Evolutionary conservation across 2,113 vertebrate genomes (phyloP), one percentile per base, ranked within the genome.

Genomic region (Zosterops lateralis): DNA sequence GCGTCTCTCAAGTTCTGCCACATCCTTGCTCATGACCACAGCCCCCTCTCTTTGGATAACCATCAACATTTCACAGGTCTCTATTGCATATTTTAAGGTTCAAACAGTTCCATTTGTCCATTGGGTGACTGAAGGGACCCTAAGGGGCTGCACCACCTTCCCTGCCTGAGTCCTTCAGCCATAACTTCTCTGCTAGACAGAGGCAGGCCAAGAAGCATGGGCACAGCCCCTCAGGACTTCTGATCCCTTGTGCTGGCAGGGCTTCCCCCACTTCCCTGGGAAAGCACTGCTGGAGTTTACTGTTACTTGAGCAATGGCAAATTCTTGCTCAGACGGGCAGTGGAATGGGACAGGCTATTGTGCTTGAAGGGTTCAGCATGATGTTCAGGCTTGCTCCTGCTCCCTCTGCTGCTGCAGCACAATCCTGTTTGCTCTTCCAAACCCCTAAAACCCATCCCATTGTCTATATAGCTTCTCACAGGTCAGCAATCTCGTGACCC

Each of bases 401-500:
- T 76, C 79, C 70, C 36, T 9, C 72, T 87, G 65, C 77, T 75
- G 31, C 36, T 1, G 3, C 29, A 65, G 28, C 25, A 60, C 32
- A 34, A 51, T 22, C 17, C 29, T 34, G 15, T 71, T 82, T 44
- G 34, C 21, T 73, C 71, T 91, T 83, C 65, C 36, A 58, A 26
- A n/a, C 40, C 19, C 22, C 60, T 48, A 82, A 67, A 84, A 5
- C 4, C 40, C 31, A 29, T 53, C 4, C 1, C 15, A 21, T 36
- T 1, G 0, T 48, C 28, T 25, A 40, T 25, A 3, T 44, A 36
- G 38, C 19, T 12, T 84, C 70, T 60, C 7, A 4, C 1, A 1
- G 53, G 6, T 44, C 50, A 64, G 54, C 24, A 90, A 10, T 47
- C 48, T 24, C 14, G 2, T 16, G 7, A 6, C 57, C 51, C 26